Evolutionary conservation across 2,888 invertebrate genomes (phyloP).

Genomic region (Yponomeuta plumbellus): DNA sequence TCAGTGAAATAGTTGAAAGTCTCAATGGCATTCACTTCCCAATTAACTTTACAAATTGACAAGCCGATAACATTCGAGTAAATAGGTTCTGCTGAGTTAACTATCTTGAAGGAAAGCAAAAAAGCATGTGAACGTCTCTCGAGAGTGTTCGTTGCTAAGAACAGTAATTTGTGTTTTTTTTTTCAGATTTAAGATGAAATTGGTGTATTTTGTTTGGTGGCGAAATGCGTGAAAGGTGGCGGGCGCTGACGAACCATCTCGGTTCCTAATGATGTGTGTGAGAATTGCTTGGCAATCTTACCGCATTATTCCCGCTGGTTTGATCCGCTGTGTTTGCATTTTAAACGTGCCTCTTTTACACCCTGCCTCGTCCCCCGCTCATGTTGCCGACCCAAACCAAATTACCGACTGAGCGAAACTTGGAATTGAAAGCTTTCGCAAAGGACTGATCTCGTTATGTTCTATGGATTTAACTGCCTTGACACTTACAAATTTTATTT

Average conservation of each 20-base stretch:
- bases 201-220: conserved; percentile 7
- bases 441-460: conserved; percentile 53
- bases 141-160: not conserved
- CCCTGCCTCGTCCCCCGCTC: not conserved
- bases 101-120: conserved; percentile 6
- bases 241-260: conserved; percentile 17
- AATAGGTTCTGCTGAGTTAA: conserved; percentile 1
- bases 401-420: conserved; percentile 54
- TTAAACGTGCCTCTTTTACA: conserved; percentile 19
- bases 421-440: conserved; percentile 47
- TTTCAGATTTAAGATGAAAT: conserved; percentile 7
- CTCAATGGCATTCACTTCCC: not conserved
- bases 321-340: conserved; percentile 22
- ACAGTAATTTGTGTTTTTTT: conserved; percentile 11
- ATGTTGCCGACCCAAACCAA: conserved; percentile 36
- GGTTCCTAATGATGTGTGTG: conserved; percentile 22
- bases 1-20: not conserved
- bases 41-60: conserved; percentile 6
- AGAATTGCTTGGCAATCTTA: conserved; percentile 18
- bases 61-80: not conserved
- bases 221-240: not conserved
- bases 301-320: conserved; percentile 19
- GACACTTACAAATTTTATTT: conserved; percentile 67
- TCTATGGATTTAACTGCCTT: conserved; percentile 64
- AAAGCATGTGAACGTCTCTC: not conserved